Evolutionary conservation across 2,888 invertebrate species (phyloP).

Genomic region (Rotaria sp.): DNA sequence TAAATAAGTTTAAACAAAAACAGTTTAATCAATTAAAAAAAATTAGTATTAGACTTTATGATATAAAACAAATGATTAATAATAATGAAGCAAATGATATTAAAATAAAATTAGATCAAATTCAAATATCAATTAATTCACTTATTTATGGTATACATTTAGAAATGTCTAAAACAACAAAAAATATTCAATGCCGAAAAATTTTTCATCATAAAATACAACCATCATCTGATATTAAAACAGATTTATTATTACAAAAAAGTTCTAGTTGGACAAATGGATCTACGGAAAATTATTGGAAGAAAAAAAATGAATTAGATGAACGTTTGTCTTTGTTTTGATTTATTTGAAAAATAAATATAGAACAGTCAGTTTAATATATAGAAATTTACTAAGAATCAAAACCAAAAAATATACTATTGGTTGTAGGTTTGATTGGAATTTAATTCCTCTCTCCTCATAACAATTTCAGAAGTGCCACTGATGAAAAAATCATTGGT

Average conservation of each 20-base stretch:
- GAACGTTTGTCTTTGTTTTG: neutral
- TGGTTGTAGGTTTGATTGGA: too few species aligned
- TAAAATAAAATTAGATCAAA: neutral
- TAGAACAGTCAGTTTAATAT: neutral
- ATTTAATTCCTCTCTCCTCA: too few species aligned
- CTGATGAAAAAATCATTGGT: too few species aligned
- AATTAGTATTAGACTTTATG: neutral
- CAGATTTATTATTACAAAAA: neutral
- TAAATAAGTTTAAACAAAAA: neutral
- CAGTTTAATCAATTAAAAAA: neutral
- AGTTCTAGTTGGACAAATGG: neutral
- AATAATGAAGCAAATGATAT: neutral
- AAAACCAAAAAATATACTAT: too few species aligned
- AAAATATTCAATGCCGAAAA: neutral
- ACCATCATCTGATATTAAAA: neutral
- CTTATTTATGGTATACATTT: neutral
- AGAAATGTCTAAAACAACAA: neutral
- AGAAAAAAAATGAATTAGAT: neutral
- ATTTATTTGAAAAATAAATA: neutral
- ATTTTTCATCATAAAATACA: neutral
- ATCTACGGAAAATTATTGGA: neutral
- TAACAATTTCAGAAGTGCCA: too few species aligned
- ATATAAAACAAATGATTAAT: neutral
- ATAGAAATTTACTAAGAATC: too few species aligned
- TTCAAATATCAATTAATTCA: neutral